A percentile compares a stretch with the other conserved stretches of the same genome.
phyloP scores from a whole-genome alignment of 2,113 vertebrate species.

The Edolisoma coerulescens region DNA sequence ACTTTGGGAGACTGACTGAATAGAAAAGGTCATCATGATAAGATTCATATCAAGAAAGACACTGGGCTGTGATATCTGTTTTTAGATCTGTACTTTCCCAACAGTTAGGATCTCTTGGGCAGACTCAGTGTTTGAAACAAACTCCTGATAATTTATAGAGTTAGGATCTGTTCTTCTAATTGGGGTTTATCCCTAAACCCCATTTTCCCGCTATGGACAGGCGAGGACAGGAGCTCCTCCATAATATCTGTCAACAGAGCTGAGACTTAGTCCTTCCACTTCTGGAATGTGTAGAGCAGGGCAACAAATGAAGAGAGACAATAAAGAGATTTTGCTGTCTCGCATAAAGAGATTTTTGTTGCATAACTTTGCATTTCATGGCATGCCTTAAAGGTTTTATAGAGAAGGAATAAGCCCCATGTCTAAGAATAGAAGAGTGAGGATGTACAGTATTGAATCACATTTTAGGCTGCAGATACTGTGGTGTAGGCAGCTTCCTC shows the following conservation, averaged over 20 bases:
- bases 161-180: neutral
- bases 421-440: neutral
- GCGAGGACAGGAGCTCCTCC: neutral
- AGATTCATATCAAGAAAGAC: neutral
- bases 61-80: neutral
- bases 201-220: neutral
- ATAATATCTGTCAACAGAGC: neutral
- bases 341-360: neutral
- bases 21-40: neutral
- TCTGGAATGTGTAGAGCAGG: neutral
- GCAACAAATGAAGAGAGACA: neutral
- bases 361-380: neutral
- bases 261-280: neutral
- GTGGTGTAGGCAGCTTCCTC: neutral
- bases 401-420: neutral
- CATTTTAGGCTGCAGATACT: neutral
- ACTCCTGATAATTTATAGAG: neutral
- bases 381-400: rapidly evolving
- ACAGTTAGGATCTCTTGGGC: neutral
- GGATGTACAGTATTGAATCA: neutral
- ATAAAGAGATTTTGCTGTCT: neutral
- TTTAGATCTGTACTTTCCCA: neutral
- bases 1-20: neutral
- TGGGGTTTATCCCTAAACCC: neutral
- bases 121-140: neutral